Conservation (phyloP, 1,140 invertebrate genomes). For the Saxidomus purpurata region DNA sequence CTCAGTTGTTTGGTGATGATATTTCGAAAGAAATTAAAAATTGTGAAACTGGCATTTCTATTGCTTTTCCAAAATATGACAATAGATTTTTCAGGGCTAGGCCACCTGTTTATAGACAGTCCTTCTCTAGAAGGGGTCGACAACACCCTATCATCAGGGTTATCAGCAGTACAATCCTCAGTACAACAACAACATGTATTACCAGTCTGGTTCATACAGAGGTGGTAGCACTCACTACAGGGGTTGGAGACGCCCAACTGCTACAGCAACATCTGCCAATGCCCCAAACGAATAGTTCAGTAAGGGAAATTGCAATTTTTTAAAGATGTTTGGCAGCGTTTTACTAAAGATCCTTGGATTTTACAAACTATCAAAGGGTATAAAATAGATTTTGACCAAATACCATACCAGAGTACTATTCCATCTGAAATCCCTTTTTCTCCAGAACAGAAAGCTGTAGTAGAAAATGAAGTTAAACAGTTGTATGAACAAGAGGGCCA, state of each 20-base stretch:
- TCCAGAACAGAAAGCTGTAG: not conserved
- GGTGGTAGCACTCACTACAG: not conserved
- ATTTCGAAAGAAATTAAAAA: slow-evolving; percentile 26
- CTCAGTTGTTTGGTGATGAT: slow-evolving; percentile 49
- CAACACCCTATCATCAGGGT: not conserved
- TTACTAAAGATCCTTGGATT: slow-evolving; percentile 36
- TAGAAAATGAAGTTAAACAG: slow-evolving; percentile 17
- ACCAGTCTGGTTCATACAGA: not conserved
- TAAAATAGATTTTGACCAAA: slow-evolving; percentile 21
- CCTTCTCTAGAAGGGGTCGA: not conserved
- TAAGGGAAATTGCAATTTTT: not conserved
- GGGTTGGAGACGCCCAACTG: not conserved
- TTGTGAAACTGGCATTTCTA: slow-evolving; percentile 7
- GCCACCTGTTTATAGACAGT: not conserved
- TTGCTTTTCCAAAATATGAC: not conserved
- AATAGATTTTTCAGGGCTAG: not conserved
- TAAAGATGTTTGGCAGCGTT: not conserved
- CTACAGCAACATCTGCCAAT: not conserved
- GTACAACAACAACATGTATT: not conserved
- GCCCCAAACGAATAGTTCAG: slow-evolving; percentile 6
- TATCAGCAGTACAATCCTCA: not conserved
- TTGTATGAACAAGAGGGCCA: slow-evolving; percentile 17
- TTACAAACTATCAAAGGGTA: slow-evolving; percentile 28
- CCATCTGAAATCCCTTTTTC: slow-evolving; percentile 17
- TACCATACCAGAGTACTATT: not conserved